A percentile compares a stretch with the other conserved stretches of the same genome.
These are phyloP conservation scores for Cerastoderma edule DNA, from an alignment of 2,888 invertebrate genomes.

Conservation along the genomic window DNA sequence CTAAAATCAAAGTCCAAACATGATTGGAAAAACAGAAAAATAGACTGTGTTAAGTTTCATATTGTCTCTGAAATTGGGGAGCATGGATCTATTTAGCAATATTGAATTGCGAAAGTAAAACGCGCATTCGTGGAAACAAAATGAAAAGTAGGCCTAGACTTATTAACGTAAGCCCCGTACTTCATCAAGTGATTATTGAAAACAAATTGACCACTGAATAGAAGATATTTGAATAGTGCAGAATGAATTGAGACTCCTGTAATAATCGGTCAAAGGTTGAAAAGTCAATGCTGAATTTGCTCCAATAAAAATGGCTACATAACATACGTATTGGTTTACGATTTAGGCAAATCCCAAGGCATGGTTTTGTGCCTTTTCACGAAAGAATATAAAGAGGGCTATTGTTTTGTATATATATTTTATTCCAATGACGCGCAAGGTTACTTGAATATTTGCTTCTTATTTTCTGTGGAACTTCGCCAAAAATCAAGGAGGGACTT, in stretches of 20 bases:
- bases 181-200: too few species aligned
- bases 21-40: too few species aligned
- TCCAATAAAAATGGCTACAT: background rate
- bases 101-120: too few species aligned
- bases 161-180: too few species aligned
- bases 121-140: too few species aligned
- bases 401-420: background rate
- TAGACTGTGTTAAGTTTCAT: too few species aligned
- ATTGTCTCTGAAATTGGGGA: too few species aligned
- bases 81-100: too few species aligned
- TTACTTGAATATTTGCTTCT: conserved; percentile 38
- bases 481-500: conserved; percentile 39
- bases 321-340: background rate
- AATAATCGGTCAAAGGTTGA: background rate
- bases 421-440: conserved; percentile 38
- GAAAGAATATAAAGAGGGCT: background rate
- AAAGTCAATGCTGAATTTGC: background rate
- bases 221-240: too few species aligned
- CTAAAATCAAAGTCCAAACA: too few species aligned
- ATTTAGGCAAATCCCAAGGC: background rate
- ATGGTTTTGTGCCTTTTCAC: background rate
- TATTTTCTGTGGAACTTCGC: conserved; percentile 27
- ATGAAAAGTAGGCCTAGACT: too few species aligned
- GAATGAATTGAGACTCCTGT: background rate
- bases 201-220: too few species aligned